Conservation (phyloP, 2,797 vertebrate species). For the Percopsis omiscomaycus region DNA sequence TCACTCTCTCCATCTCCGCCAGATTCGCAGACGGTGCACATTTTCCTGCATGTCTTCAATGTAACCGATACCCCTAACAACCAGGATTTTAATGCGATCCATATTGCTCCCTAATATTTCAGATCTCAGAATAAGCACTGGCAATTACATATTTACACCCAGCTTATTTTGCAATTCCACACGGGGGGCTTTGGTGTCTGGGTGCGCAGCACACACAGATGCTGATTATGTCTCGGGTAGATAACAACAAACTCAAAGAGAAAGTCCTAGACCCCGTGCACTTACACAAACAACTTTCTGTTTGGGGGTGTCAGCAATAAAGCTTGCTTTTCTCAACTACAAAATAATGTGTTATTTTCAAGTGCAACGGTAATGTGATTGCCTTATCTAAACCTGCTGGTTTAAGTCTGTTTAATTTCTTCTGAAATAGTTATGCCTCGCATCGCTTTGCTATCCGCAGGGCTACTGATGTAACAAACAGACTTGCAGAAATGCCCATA, state of each 20-base stretch:
- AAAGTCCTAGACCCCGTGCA: slow-evolving; percentile 60
- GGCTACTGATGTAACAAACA: slow-evolving; percentile 40
- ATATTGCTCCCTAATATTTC: slow-evolving; percentile 80
- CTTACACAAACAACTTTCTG: slow-evolving; percentile 64
- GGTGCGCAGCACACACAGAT: slow-evolving; percentile 50
- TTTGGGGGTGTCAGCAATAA: slow-evolving; percentile 75
- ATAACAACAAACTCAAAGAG: slow-evolving; percentile 71
- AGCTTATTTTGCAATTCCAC: slow-evolving; percentile 79
- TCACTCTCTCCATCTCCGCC: slow-evolving; percentile 74
- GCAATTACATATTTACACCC: slow-evolving; percentile 83
- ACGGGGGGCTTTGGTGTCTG: slow-evolving; percentile 55
- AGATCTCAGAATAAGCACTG: slow-evolving; percentile 78
- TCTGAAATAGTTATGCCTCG: slow-evolving; percentile 47
- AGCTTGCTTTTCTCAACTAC: slow-evolving; percentile 57
- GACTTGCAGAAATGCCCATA: slow-evolving; percentile 30
- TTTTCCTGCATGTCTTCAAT: slow-evolving; percentile 75
- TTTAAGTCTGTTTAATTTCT: slow-evolving; percentile 69
- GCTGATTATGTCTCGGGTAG: slow-evolving; percentile 73
- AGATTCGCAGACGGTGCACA: slow-evolving; percentile 87
- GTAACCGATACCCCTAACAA: slow-evolving; percentile 80
- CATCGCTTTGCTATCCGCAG: slow-evolving; percentile 59
- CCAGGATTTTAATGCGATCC: slow-evolving; percentile 79
- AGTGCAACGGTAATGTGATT: slow-evolving; percentile 69
- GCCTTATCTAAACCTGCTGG: slow-evolving; percentile 74
- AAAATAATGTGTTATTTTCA: slow-evolving; percentile 72